Evolutionary conservation across 2,797 vertebrate genomes (phyloP).

Genomic region (Glyptemys insculpta): DNA sequence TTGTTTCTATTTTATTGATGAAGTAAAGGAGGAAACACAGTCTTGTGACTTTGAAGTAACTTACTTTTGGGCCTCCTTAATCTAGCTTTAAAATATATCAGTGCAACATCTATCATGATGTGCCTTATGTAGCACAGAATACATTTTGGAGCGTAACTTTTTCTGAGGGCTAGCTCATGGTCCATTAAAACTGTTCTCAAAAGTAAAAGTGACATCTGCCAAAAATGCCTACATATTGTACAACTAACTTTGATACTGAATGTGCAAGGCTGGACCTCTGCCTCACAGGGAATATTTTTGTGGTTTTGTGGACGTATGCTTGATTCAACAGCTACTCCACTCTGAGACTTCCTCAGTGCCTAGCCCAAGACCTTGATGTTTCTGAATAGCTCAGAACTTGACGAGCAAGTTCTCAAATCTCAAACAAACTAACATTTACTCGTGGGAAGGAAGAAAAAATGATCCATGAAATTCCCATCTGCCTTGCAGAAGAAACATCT

Average conservation of each 20-base stretch:
- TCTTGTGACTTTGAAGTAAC: not conserved
- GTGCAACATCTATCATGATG: not conserved
- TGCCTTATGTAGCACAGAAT: not conserved
- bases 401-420: constrained; percentile 40
- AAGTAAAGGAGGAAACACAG: not conserved
- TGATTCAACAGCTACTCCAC: constrained; percentile 45
- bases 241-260: not conserved
- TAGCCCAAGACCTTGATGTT: constrained; percentile 31
- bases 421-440: constrained; percentile 41
- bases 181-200: constrained; percentile 23
- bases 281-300: not conserved
- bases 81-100: not conserved
- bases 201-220: constrained; percentile 35
- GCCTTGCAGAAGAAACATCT: constrained; percentile 51
- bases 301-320: constrained; percentile 12
- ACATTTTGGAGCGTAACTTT: constrained; percentile 4
- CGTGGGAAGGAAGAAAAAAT: constrained; percentile 62
- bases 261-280: not conserved
- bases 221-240: not conserved
- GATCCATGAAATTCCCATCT: constrained; percentile 62
- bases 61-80: not conserved
- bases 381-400: constrained; percentile 15
- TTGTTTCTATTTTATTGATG: not conserved
- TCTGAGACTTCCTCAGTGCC: constrained; percentile 28
- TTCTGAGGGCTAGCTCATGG: not conserved